A percentile compares a stretch with the other conserved stretches of the same genome.
phyloP scores from a whole-genome alignment of 2,888 invertebrate species.

The Harpagoxenus sublaevis region DNA sequence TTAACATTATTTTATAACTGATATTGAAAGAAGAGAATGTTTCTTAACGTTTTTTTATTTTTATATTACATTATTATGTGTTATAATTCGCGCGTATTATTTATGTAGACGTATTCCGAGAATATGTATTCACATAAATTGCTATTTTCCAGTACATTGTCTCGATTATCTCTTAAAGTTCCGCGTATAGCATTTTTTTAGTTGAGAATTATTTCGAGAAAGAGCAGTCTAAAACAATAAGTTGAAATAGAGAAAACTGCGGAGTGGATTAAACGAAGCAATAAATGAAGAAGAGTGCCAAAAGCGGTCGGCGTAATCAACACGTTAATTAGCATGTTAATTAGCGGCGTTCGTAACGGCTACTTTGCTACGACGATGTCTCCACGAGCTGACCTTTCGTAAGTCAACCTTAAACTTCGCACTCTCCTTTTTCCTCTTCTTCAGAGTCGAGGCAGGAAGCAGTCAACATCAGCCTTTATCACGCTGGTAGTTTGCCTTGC shows the following conservation, averaged over 20 bases:
- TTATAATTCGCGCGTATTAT: not conserved
- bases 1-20: not conserved
- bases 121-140: not conserved
- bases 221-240: not conserved
- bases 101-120: not conserved
- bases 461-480: slow-evolving; percentile 66
- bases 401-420: slow-evolving; percentile 60
- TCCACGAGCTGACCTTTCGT: slow-evolving; percentile 54
- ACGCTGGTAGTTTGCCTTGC: slow-evolving; percentile 55
- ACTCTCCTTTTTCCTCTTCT: not conserved
- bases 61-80: not conserved
- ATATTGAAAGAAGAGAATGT: not conserved
- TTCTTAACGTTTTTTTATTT: slow-evolving; percentile 2
- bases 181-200: not conserved
- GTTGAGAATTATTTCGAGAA: not conserved
- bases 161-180: not conserved
- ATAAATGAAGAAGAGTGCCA: not conserved
- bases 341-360: slow-evolving; percentile 60
- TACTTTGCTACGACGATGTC: slow-evolving; percentile 36
- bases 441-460: slow-evolving; percentile 55
- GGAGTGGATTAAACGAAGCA: not conserved
- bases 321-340: slow-evolving; percentile 77
- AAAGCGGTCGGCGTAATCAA: slow-evolving; percentile 60
- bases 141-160: not conserved
- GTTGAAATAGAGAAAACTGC: not conserved